Conservation (phyloP, 2,888 invertebrate genomes). For the Molanna angustata region DNA sequence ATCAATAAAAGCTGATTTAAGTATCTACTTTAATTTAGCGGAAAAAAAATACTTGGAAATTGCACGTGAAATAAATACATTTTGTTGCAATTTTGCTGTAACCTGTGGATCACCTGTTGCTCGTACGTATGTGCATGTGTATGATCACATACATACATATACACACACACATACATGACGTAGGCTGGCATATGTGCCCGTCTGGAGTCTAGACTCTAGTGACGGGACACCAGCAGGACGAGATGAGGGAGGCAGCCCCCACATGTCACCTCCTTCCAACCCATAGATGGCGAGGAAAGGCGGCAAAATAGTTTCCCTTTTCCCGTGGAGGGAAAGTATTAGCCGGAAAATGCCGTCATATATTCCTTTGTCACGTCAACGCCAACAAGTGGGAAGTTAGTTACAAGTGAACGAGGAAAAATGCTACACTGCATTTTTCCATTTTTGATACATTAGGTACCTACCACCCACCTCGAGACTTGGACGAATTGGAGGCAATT, state of each 20-base stretch:
- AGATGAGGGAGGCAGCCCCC: no score
- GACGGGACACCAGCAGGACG: conserved; percentile 16
- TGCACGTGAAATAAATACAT: no score
- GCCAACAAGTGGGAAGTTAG: conserved; percentile 27
- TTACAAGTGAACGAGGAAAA: conserved; percentile 1
- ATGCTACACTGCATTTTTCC: no score
- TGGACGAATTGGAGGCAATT: no score
- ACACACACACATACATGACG: not conserved
- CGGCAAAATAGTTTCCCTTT: conserved; percentile 25
- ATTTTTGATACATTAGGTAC: not conserved
- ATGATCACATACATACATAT: not conserved
- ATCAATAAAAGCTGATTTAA: no score
- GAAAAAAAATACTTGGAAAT: no score
- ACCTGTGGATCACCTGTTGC: conserved; percentile 25
- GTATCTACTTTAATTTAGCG: no score
- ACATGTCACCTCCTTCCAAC: no score
- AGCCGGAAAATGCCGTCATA: conserved; percentile 28
- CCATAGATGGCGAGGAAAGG: not conserved
- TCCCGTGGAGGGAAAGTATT: conserved; percentile 22
- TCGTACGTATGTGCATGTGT: not conserved
- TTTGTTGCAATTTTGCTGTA: no score
- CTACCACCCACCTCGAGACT: not conserved
- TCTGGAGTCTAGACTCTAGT: conserved; percentile 6
- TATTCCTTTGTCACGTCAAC: conserved; percentile 15
- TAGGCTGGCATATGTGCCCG: conserved; percentile 1